These are phyloP conservation scores for Theonella swinhoei DNA, from an alignment of 37 sponge, comb jelly and placozoan genomes.

Conservation along the genomic window DNA sequence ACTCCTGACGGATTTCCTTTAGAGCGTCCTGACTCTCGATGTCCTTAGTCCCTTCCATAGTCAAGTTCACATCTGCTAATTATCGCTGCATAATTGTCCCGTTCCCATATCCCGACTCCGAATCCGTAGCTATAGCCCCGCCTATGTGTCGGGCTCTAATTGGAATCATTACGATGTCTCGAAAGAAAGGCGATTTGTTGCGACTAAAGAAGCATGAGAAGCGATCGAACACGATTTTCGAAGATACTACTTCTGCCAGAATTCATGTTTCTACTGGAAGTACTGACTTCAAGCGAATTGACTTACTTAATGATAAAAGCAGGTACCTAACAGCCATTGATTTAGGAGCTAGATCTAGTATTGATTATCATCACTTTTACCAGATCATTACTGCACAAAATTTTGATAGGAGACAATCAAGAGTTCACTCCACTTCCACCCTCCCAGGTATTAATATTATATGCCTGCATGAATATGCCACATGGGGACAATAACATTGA, in stretches of 20 bases:
- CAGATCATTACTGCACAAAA: background rate
- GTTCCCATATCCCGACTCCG: no score
- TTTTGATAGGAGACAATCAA: background rate
- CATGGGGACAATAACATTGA: no score
- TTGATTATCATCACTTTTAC: background rate
- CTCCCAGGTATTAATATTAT: background rate
- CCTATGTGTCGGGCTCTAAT: background rate
- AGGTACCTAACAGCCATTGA: background rate
- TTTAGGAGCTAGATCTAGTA: background rate
- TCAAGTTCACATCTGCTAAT: no score
- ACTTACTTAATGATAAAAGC: background rate
- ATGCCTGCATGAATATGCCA: background rate
- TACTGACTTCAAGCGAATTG: background rate
- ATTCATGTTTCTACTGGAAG: background rate
- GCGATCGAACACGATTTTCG: background rate
- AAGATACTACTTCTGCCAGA: background rate
- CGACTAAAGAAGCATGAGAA: conserved; percentile 13
- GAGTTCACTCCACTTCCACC: conserved; percentile 1
- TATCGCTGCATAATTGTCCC: no score
- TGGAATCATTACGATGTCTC: background rate
- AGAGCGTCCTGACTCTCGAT: background rate
- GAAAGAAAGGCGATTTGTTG: background rate
- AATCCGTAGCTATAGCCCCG: no score
- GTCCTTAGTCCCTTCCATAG: background rate
- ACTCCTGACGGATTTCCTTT: background rate